Evolutionary conservation across 30 jellyfish, hydroid and myxozoan genomes (phyloP), one percentile per base, ranked within the genome.

Genomic region (Aurelia sp.): DNA sequence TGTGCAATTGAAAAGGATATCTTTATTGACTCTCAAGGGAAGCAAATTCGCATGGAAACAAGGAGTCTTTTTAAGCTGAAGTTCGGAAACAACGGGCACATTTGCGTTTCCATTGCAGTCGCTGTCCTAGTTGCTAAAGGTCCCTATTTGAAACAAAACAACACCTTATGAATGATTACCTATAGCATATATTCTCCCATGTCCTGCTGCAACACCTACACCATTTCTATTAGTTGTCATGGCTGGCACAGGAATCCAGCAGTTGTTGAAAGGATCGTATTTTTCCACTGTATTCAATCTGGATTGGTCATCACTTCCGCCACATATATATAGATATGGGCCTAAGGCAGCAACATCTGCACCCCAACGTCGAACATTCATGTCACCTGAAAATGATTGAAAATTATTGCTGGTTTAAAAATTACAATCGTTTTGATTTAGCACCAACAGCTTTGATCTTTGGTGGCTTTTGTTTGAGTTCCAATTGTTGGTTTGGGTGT

Each of bases 301-400:
- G 35, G 97, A 87, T 59, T 91, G 91, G 27, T 95, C 99, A 67
- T 95, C 99, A 72, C 99, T 90, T 2, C 99, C 99, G 8, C 99
- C 99, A 60, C 99, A 95, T 22, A 95, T 81, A 78, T 89, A 95
- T 67, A 95, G 51, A 48, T 81, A 85, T 30, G 97, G 92, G 38
- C 99, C 99, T 12, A 88, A 67, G 18, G 97, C 87, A 55, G 99
- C 94, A 16, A 90, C 92, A 22, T 67, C 97, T 53, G 99, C 99
- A 33, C 97, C 95, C 91, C 97, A 95, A 8, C 99, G 93, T 40
- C 97, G 76, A 3, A 95, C 82, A 52, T 80, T 89, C 99, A 95
- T 95, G 86, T 94, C 97, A 38, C 94, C 98, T 94, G 72, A n/a
- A 87, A 75, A 52, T 13, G 16, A 47, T 22, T 10, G 27, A 44